These are phyloP conservation scores for Deroplatys truncata DNA, from an alignment of 2,888 invertebrate genomes.

Conservation along the genomic window DNA sequence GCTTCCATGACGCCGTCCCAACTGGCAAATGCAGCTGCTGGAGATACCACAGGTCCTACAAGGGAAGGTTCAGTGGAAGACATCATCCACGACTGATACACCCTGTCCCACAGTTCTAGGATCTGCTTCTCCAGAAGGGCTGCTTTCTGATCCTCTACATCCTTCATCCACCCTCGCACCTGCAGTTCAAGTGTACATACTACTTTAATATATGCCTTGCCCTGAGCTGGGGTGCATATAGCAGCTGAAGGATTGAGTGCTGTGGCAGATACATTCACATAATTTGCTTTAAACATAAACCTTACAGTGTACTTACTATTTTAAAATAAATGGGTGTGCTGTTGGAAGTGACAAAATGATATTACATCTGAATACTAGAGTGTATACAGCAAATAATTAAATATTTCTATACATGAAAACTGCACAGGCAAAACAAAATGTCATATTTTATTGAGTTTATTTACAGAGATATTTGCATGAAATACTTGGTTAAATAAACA, in stretches of 20 bases:
- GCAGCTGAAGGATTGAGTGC: too few relatives aligned
- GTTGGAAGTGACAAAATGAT: slow-evolving; percentile 30
- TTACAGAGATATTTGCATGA: too few relatives aligned
- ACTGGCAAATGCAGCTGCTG: slow-evolving; percentile 65
- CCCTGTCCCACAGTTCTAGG: slow-evolving; percentile 86
- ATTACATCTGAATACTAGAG: slow-evolving; percentile 29
- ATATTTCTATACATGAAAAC: too few relatives aligned
- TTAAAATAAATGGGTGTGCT: not conserved
- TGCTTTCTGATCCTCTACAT: slow-evolving; percentile 75
- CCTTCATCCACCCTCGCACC: slow-evolving; percentile 74
- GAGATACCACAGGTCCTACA: slow-evolving; percentile 69
- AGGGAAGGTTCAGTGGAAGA: slow-evolving; percentile 54
- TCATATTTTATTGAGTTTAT: too few relatives aligned
- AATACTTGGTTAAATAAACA: too few relatives aligned
- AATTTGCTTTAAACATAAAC: too few relatives aligned
- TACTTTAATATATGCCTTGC: too few relatives aligned
- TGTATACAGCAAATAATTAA: too few relatives aligned
- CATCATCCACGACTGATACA: slow-evolving; percentile 90
- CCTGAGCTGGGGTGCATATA: too few relatives aligned
- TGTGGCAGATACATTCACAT: too few relatives aligned
- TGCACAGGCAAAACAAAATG: too few relatives aligned
- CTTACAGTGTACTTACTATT: not conserved
- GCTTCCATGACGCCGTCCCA: slow-evolving; percentile 69
- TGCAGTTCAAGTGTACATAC: slow-evolving; percentile 38
- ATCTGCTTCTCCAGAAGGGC: slow-evolving; percentile 82